A percentile compares a stretch with the other conserved stretches of the same genome.
Conservation (phyloP, 2,888 invertebrate genomes). For the Monochamus alternatus region DNA sequence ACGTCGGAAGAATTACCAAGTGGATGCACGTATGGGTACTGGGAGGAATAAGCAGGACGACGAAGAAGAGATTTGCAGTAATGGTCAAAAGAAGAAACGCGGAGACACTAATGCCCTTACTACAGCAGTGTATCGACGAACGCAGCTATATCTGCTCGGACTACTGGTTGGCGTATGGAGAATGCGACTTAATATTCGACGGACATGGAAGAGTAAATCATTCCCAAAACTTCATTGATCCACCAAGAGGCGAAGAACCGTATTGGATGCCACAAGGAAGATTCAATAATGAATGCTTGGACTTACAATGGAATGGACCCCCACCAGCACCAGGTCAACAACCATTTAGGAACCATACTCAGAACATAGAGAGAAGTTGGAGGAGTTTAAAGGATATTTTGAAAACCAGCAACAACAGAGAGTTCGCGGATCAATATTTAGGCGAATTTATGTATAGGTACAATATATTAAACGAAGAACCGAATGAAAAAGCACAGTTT, state of each 20-base stretch:
- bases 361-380: neutral
- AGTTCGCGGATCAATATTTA: neutral
- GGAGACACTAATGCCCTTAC: neutral
- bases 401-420: neutral
- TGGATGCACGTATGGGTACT: neutral
- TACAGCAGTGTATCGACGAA: neutral
- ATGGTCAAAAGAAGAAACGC: neutral
- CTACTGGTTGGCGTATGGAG: neutral
- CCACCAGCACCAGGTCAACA: too few species aligned
- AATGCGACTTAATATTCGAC: neutral
- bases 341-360: too few species aligned
- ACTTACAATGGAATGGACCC: neutral
- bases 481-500: neutral
- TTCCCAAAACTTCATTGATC: neutral
- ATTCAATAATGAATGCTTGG: neutral
- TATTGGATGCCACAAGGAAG: neutral
- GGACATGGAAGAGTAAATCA: neutral
- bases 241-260: neutral
- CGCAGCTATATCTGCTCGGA: neutral
- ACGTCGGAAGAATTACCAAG: neutral
- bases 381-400: neutral
- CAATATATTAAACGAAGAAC: neutral
- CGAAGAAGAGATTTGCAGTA: too few species aligned
- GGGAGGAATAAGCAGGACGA: too few species aligned
- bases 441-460: conserved; percentile 13